These are phyloP conservation scores for Subanguina moxae DNA, from an alignment of 1,140 invertebrate species.

Conservation along the genomic window DNA sequence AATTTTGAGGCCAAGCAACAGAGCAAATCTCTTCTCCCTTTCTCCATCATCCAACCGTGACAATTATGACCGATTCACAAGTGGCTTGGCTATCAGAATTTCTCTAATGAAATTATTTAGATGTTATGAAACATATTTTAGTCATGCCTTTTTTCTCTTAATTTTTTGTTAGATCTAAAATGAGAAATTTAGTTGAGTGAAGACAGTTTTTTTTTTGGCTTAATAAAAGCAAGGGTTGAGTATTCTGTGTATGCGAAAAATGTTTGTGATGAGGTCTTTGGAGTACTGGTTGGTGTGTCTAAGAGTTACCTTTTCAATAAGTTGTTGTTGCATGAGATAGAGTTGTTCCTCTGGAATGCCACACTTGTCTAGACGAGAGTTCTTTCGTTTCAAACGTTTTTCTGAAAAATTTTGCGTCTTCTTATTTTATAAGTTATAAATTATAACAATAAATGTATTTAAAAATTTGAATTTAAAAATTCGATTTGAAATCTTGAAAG, in stretches of 20 bases:
- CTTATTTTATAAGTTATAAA: too few relatives aligned
- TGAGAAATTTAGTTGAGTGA: too few relatives aligned
- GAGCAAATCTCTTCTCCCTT: background rate
- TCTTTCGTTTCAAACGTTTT: slow-evolving; percentile 58
- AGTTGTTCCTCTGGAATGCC: slow-evolving; percentile 59
- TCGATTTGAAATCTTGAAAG: too few relatives aligned
- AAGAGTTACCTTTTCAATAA: slow-evolving; percentile 50
- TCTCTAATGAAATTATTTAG: background rate
- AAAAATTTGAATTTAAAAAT: too few relatives aligned
- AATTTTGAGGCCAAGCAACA: too few relatives aligned
- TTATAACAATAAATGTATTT: too few relatives aligned
- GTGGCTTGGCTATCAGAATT: too few relatives aligned
- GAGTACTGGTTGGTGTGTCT: too few relatives aligned
- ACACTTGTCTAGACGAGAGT: slow-evolving; percentile 59
- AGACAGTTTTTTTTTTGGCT: too few relatives aligned
- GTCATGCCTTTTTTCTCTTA: background rate
- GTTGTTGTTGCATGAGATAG: slow-evolving; percentile 53
- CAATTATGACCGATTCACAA: background rate
- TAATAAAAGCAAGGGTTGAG: too few relatives aligned
- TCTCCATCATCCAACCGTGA: slow-evolving; percentile 1
- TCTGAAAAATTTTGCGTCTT: slow-evolving; percentile 23
- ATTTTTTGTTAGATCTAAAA: background rate
- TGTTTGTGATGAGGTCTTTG: too few relatives aligned
- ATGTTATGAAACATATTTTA: background rate
- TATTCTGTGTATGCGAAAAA: too few relatives aligned